Conservation (phyloP, 1,140 invertebrate species). For the Amphibalanus amphitrite region DNA sequence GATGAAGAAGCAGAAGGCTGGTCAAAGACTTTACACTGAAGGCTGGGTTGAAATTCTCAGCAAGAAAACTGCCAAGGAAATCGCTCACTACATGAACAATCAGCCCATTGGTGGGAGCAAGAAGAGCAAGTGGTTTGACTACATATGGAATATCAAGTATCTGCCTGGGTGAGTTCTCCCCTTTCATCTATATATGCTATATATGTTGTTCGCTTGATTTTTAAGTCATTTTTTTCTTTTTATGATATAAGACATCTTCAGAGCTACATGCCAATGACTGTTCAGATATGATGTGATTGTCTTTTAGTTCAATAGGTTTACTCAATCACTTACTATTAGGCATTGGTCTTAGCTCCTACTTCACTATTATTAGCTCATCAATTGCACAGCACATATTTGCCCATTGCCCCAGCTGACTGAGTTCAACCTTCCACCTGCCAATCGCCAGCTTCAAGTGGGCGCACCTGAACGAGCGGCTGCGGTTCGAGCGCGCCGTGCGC, state of each 20-base stretch:
- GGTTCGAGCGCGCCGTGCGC: conserved; percentile 64
- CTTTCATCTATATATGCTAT: conserved; percentile 2
- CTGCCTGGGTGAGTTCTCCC: conserved; percentile 42
- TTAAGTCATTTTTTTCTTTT: too few species aligned
- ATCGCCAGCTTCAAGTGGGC: conserved; percentile 76
- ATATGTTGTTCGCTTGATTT: too few species aligned
- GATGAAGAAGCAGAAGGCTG: neutral
- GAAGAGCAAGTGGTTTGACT: conserved; percentile 68
- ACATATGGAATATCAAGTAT: conserved; percentile 92
- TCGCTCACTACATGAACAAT: neutral
- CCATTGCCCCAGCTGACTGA: too few species aligned
- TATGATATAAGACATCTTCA: too few species aligned
- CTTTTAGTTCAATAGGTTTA: too few species aligned
- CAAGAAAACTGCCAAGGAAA: neutral
- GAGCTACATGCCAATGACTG: too few species aligned
- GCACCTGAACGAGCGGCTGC: conserved; percentile 77
- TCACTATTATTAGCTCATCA: too few species aligned
- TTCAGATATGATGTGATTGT: too few species aligned
- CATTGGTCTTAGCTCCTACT: too few species aligned
- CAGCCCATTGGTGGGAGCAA: conserved; percentile 53
- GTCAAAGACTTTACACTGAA: neutral
- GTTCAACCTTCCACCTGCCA: too few species aligned
- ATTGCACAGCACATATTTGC: too few species aligned
- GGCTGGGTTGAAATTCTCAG: neutral
- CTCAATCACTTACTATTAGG: too few species aligned